Conservation (phyloP, 1,140 invertebrate species). For the Zaprionus capensis region DNA sequence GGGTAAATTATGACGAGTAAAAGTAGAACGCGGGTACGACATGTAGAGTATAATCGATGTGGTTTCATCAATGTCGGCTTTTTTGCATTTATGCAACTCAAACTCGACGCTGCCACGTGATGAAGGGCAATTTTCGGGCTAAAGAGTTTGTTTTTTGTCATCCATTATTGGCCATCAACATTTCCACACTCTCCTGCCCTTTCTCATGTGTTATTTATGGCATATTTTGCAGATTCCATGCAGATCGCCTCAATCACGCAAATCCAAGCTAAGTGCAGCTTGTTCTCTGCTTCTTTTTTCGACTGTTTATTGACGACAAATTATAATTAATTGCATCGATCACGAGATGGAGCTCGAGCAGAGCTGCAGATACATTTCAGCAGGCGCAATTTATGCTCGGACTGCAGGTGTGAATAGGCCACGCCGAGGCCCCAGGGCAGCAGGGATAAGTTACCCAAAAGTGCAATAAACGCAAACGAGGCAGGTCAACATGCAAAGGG, state of each 20-base stretch:
- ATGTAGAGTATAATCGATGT: slow-evolving; percentile 12
- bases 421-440: slow-evolving; percentile 43
- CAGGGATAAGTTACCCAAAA: slow-evolving; percentile 22
- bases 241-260: slow-evolving; percentile 27
- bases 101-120: slow-evolving; percentile 1
- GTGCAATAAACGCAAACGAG: slow-evolving; percentile 45
- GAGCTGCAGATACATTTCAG: slow-evolving; percentile 74
- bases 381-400: slow-evolving; percentile 72
- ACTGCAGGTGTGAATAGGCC: slow-evolving; percentile 77
- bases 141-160: slow-evolving; percentile 47
- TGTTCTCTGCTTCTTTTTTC: slow-evolving; percentile 28
- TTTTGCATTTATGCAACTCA: background rate
- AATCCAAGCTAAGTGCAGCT: slow-evolving; percentile 35
- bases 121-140: slow-evolving; percentile 30
- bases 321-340: slow-evolving; percentile 83
- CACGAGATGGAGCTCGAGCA: slow-evolving; percentile 80
- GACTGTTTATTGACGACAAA: slow-evolving; percentile 76
- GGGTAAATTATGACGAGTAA: slow-evolving; percentile 42
- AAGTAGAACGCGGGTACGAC: slow-evolving; percentile 14
- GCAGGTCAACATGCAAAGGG: slow-evolving; percentile 22
- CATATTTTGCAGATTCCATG: slow-evolving; percentile 24
- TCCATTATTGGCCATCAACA: slow-evolving; percentile 68
- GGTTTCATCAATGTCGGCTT: slow-evolving; percentile 8
- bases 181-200: slow-evolving; percentile 53
- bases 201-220: slow-evolving; percentile 8